Evolutionary conservation across 1,140 invertebrate genomes (phyloP).

Genomic region (Pogonus chalceus): DNA sequence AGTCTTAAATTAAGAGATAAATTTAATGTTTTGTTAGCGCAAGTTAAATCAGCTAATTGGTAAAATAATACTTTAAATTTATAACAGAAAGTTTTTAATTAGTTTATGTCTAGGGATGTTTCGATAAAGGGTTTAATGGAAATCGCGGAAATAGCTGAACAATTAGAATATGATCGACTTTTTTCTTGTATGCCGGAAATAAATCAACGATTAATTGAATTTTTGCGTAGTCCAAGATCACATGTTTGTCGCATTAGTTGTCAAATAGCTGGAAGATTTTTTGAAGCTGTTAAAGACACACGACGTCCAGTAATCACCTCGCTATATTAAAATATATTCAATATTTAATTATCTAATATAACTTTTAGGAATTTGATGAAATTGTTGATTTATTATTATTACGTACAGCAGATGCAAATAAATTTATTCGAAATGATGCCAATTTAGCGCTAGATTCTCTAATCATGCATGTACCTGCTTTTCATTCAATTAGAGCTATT

Average conservation of each 20-base stretch:
- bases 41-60: too few species aligned
- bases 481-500: slow-evolving; percentile 29
- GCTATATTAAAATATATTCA: neutral
- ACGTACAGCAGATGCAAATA: slow-evolving; percentile 52
- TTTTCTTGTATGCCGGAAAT: slow-evolving; percentile 29
- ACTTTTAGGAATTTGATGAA: slow-evolving; percentile 48
- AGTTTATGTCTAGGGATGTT: neutral
- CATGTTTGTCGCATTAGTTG: slow-evolving; percentile 33
- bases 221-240: slow-evolving; percentile 29
- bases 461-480: slow-evolving; percentile 42
- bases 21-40: too few species aligned
- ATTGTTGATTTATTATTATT: slow-evolving; percentile 44
- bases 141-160: neutral
- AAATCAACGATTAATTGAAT: slow-evolving; percentile 30
- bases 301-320: slow-evolving; percentile 26
- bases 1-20: too few species aligned
- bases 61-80: too few species aligned
- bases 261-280: slow-evolving; percentile 32
- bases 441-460: slow-evolving; percentile 47
- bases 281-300: slow-evolving; percentile 32
- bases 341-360: neutral
- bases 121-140: neutral
- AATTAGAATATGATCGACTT: neutral
- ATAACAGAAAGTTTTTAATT: too few species aligned
- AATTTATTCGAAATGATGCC: slow-evolving; percentile 54